Conservation (phyloP, 2,888 invertebrate genomes). For the Chironomus riparius region DNA sequence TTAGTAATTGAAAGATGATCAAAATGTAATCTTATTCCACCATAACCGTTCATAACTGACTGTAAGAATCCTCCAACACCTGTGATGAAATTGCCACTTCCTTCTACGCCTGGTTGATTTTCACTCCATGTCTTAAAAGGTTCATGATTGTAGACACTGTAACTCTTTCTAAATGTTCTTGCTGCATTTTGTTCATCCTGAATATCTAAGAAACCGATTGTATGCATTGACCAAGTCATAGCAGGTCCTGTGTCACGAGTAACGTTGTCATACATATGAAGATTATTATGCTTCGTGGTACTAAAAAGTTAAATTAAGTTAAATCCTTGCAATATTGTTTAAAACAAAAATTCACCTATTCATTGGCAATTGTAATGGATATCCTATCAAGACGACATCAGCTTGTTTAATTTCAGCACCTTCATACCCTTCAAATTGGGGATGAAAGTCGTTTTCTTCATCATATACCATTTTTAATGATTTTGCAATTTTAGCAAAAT, state of each 20-base stretch:
- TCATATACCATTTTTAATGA: slow-evolving; percentile 48
- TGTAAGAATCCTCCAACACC: slow-evolving; percentile 55
- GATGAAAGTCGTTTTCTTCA: slow-evolving; percentile 46
- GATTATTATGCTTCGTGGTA: slow-evolving; percentile 46
- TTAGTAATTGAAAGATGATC: slow-evolving; percentile 43
- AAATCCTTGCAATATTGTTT: background rate
- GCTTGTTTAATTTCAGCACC: slow-evolving; percentile 50
- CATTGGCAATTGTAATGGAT: slow-evolving; percentile 49
- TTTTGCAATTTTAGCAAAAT: slow-evolving; percentile 47
- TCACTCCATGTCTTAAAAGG: slow-evolving; percentile 57
- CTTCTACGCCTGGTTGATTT: slow-evolving; percentile 44
- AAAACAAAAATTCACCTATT: slow-evolving; percentile 38
- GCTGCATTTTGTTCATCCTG: slow-evolving; percentile 42
- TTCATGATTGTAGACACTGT: slow-evolving; percentile 46
- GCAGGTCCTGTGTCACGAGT: slow-evolving; percentile 48
- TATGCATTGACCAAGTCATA: slow-evolving; percentile 42
- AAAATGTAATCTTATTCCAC: slow-evolving; percentile 46
- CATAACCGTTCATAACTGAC: slow-evolving; percentile 49
- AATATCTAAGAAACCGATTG: slow-evolving; percentile 47
- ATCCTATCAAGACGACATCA: slow-evolving; percentile 50
- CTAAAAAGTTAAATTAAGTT: slow-evolving; percentile 32
- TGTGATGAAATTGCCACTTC: slow-evolving; percentile 51
- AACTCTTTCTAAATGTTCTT: slow-evolving; percentile 46
- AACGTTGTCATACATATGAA: slow-evolving; percentile 48
- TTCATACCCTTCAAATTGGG: slow-evolving; percentile 47